phyloP scores from a whole-genome alignment of 2,113 vertebrate species.

The Nesospiza acunhae region DNA sequence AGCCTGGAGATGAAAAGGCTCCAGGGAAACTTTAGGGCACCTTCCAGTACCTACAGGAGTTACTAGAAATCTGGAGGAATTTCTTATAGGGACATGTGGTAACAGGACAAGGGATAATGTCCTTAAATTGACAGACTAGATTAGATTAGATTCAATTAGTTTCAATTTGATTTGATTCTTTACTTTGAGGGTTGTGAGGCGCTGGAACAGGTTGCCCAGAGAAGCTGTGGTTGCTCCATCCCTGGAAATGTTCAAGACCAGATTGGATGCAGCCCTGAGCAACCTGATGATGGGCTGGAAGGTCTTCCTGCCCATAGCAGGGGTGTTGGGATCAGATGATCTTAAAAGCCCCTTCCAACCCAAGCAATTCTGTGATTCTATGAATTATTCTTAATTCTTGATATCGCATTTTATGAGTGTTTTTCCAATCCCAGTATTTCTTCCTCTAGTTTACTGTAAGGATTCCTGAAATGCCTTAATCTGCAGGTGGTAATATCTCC shows the following conservation, averaged over 20 bases:
- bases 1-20: neutral
- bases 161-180: neutral
- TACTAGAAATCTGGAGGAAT: neutral
- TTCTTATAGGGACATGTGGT: neutral
- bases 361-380: neutral
- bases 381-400: neutral
- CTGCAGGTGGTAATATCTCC: neutral
- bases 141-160: neutral
- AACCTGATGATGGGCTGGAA: neutral
- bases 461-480: neutral
- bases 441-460: neutral
- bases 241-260: neutral
- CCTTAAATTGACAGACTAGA: neutral
- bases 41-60: neutral
- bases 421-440: neutral
- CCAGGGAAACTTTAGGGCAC: neutral
- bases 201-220: neutral
- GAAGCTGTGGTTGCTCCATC: neutral
- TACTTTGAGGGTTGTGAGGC: neutral
- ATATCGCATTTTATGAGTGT: neutral
- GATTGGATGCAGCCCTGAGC: neutral
- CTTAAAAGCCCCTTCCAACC: neutral
- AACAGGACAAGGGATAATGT: neutral
- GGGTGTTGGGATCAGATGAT: neutral
- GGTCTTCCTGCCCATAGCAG: neutral